phyloP scores from a whole-genome alignment of 2,113 vertebrate genomes.

The Pelecanus crispus region DNA sequence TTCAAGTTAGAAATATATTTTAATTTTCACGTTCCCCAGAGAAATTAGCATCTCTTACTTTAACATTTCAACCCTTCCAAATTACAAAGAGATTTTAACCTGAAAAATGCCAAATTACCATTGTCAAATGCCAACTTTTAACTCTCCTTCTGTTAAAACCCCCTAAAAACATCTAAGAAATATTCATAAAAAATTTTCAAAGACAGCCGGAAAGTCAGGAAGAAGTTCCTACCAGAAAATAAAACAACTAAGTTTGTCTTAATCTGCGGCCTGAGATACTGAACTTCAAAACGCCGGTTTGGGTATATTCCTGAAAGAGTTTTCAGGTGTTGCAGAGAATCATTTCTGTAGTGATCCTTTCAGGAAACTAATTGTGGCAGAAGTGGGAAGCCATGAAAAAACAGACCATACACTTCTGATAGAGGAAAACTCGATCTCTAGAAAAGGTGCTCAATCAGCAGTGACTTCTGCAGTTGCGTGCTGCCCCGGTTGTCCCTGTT shows the following conservation, averaged over 20 bases:
- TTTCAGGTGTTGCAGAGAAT: not conserved
- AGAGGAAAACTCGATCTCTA: not conserved
- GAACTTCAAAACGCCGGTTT: not conserved
- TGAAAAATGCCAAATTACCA: not conserved
- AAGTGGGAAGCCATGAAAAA: not conserved
- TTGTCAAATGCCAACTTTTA: not conserved
- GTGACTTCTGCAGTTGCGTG: not conserved
- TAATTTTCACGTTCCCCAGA: slow-evolving; percentile 26
- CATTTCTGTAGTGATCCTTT: not conserved
- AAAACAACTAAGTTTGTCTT: not conserved
- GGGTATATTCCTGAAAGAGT: not conserved
- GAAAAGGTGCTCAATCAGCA: not conserved
- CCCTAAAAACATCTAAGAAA: not conserved
- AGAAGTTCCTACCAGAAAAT: not conserved
- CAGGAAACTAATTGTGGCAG: not conserved
- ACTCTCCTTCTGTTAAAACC: not conserved
- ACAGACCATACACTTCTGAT: not conserved
- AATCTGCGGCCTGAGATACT: not conserved
- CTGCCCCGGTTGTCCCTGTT: not conserved
- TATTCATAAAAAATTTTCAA: not conserved
- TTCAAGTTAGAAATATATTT: slow-evolving; percentile 47
- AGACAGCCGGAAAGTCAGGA: not conserved
- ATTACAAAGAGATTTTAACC: not conserved
- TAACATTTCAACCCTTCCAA: not conserved
- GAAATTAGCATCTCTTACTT: slow-evolving; percentile 16